Evolutionary conservation across 2,888 invertebrate genomes (phyloP).

Genomic region (Colostygia pectinataria): DNA sequence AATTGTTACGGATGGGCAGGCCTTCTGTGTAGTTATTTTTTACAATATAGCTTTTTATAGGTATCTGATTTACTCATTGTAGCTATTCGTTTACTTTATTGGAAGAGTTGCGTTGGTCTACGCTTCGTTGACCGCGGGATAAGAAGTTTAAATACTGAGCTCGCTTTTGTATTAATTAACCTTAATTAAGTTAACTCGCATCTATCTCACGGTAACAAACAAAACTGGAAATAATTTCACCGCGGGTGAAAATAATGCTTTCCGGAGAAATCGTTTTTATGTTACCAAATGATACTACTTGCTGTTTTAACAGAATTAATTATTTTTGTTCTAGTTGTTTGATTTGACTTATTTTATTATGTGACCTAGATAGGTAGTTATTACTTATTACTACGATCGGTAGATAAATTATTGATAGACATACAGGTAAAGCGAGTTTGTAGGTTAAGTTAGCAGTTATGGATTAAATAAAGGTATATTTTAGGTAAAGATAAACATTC

Average conservation of each 20-base stretch:
- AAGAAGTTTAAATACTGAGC: slow-evolving; percentile 30
- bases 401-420: neutral
- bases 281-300: slow-evolving; percentile 20
- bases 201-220: slow-evolving; percentile 61
- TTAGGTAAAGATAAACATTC: slow-evolving; percentile 2
- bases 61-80: slow-evolving; percentile 23
- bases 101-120: slow-evolving; percentile 15
- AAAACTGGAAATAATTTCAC: slow-evolving; percentile 49
- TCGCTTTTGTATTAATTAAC: slow-evolving; percentile 62
- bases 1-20: slow-evolving; percentile 19
- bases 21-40: slow-evolving; percentile 19
- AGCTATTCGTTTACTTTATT: slow-evolving; percentile 21
- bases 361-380: slow-evolving; percentile 2
- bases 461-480: slow-evolving; percentile 6
- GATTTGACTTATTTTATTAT: slow-evolving; percentile 8
- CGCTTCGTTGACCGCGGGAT: slow-evolving; percentile 35
- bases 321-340: no score
- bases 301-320: slow-evolving; percentile 16
- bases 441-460: slow-evolving; percentile 14
- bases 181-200: slow-evolving; percentile 63
- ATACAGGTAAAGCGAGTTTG: neutral
- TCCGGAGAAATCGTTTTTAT: slow-evolving; percentile 38
- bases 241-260: slow-evolving; percentile 36
- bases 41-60: slow-evolving; percentile 16
- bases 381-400: neutral